Conservation (phyloP, 2,888 invertebrate species). For the Lasioglossum oenotherae region DNA sequence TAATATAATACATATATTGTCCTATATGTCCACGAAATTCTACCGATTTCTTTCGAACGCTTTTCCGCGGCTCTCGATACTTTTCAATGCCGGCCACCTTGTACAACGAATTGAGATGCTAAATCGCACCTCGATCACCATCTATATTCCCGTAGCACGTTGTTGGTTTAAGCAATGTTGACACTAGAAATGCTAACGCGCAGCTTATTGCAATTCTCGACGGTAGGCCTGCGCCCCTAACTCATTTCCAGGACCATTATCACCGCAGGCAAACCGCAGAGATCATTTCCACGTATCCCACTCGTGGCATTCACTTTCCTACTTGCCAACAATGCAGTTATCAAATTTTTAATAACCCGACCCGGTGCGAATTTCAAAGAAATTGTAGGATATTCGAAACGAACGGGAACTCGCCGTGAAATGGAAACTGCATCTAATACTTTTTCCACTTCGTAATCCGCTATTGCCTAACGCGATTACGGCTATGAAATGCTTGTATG, state of each 20-base stretch:
- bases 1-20: not conserved
- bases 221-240: slow-evolving; percentile 9
- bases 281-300: slow-evolving; percentile 31
- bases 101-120: not conserved
- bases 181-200: slow-evolving; percentile 12
- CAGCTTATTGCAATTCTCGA: slow-evolving; percentile 17
- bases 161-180: not conserved
- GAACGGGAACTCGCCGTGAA: not conserved
- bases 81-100: not conserved
- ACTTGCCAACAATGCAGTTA: slow-evolving; percentile 28
- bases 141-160: not conserved
- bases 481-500: not conserved
- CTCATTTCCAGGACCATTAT: slow-evolving; percentile 45
- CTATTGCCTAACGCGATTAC: not conserved
- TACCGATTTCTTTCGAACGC: not conserved
- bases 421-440: not conserved
- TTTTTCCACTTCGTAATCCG: not conserved
- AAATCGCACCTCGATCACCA: not conserved
- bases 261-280: slow-evolving; percentile 36
- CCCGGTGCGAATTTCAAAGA: not conserved
- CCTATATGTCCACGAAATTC: not conserved
- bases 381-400: not conserved
- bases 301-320: slow-evolving; percentile 38
- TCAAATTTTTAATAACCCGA: slow-evolving; percentile 35
- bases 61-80: not conserved